A percentile compares a stretch with the other conserved stretches of the same genome.
Evolutionary conservation across 2,113 vertebrate genomes (phyloP).

Genomic region (Phainopepla nitens): DNA sequence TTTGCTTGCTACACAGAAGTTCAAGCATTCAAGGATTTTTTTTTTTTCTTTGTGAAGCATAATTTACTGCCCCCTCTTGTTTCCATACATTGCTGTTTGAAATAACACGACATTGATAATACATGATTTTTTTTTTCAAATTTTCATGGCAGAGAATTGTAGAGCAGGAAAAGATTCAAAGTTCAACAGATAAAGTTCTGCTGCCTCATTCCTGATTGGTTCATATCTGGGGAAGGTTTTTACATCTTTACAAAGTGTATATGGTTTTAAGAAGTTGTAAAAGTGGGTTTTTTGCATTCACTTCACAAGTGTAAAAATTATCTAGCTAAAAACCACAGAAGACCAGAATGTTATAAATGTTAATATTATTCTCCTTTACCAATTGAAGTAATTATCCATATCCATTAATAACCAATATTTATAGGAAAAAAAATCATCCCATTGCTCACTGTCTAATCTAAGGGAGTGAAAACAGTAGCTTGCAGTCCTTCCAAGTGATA

Average conservation of each 20-base stretch:
- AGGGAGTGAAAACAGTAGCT: not conserved
- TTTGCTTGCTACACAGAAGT: not conserved
- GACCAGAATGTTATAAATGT: not conserved
- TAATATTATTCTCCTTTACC: not conserved
- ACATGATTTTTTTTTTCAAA: not conserved
- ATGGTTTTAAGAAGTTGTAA: not conserved
- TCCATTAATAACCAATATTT: not conserved
- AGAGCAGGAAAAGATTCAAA: not conserved
- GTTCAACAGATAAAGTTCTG: not conserved
- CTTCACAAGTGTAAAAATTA: not conserved
- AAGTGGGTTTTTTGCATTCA: not conserved
- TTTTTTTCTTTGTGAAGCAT: not conserved
- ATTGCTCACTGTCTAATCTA: not conserved
- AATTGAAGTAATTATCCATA: not conserved
- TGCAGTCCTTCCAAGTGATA: not conserved
- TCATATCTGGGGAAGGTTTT: not conserved
- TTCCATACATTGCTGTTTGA: not conserved
- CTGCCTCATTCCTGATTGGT: not conserved
- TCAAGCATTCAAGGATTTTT: not conserved
- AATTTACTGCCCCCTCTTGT: not conserved
- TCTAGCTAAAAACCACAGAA: not conserved
- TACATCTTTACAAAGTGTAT: not conserved
- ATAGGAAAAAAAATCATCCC: not conserved
- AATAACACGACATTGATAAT: not conserved
- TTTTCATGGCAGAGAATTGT: not conserved